Conservation (phyloP, 2,113 vertebrate species). For the Coreoperca whiteheadi region DNA sequence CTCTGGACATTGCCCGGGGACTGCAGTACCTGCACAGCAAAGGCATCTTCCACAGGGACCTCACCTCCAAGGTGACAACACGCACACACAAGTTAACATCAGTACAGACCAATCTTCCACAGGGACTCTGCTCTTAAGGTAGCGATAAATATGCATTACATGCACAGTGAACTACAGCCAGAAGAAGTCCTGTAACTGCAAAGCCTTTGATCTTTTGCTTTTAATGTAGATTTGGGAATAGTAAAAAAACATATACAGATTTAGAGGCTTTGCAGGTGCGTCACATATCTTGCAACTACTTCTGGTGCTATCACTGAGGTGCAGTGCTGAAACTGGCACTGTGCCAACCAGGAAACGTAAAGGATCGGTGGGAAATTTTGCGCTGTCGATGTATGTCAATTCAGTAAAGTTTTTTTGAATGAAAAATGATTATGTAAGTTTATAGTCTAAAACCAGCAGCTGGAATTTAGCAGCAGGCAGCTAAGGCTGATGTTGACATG, state of each 20-base stretch:
- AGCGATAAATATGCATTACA: not conserved
- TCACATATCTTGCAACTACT: not conserved
- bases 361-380: not conserved
- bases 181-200: too few species aligned
- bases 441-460: not conserved
- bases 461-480: not conserved
- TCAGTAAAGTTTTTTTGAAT: not conserved
- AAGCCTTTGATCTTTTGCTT: not conserved
- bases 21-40: slow-evolving; percentile 95
- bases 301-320: too few species aligned
- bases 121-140: not conserved
- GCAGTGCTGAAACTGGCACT: too few species aligned
- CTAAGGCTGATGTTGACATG: not conserved
- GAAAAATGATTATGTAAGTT: not conserved
- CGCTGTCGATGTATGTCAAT: not conserved
- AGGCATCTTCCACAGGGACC: slow-evolving; percentile 94
- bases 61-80: slow-evolving; percentile 91
- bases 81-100: not conserved
- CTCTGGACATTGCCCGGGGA: slow-evolving; percentile 91
- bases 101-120: not conserved
- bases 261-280: slow-evolving; percentile 16
- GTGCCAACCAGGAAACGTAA: not conserved
- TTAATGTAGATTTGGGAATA: not conserved
- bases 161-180: not conserved
- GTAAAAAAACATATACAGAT: not conserved